These are phyloP conservation scores for Cherax destructor DNA, from an alignment of 1,140 invertebrate species.

Conservation along the genomic window DNA sequence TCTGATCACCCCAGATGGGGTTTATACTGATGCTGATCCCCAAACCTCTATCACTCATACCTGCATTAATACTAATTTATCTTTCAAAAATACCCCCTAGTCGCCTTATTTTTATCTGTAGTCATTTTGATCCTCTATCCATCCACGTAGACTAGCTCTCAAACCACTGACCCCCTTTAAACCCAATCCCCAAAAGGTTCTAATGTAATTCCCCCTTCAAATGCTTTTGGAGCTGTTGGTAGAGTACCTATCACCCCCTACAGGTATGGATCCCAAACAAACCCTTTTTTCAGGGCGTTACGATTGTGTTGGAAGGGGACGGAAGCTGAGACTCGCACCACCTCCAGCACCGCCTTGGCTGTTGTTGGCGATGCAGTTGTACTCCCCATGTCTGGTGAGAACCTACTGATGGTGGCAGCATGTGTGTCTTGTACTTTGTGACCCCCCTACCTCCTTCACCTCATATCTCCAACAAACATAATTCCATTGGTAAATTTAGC, in stretches of 20 bases:
- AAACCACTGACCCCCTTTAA: too few relatives aligned
- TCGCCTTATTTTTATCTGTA: background rate
- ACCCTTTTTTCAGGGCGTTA: conserved; percentile 66
- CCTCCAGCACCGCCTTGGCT: conserved; percentile 92
- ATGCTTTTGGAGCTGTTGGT: too few relatives aligned
- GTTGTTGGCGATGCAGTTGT: conserved; percentile 94
- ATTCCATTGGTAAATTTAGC: too few relatives aligned
- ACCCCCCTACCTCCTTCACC: conserved; percentile 49
- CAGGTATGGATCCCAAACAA: background rate
- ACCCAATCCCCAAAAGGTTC: too few relatives aligned
- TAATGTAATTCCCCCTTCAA: too few relatives aligned
- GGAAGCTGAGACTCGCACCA: conserved; percentile 78
- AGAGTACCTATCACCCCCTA: background rate
- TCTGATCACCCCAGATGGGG: too few relatives aligned
- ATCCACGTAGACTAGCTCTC: background rate
- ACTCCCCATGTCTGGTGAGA: conserved; percentile 89
- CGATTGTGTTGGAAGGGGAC: conserved; percentile 34
- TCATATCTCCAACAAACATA: conserved; percentile 68
- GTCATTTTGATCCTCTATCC: background rate
- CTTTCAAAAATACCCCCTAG: background rate
- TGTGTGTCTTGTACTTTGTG: conserved; percentile 85
- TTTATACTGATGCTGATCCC: too few relatives aligned
- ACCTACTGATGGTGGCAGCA: conserved; percentile 87
- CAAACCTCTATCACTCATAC: too few relatives aligned
- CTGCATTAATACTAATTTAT: too few relatives aligned